Evolutionary conservation across 2,113 vertebrate genomes (phyloP).

Genomic region (Paratilapia polleni): DNA sequence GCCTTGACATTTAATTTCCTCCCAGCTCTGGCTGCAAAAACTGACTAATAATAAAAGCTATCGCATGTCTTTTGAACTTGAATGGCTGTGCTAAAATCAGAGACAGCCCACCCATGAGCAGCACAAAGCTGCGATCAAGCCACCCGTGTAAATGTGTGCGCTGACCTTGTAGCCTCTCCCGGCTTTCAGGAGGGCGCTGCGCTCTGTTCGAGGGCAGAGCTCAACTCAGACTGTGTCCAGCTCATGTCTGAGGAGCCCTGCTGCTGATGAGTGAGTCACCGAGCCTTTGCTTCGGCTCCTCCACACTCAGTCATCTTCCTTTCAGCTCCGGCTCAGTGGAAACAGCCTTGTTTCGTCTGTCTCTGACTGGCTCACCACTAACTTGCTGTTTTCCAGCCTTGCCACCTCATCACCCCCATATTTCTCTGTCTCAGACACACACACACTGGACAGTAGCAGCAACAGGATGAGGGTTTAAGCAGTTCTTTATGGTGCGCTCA

Average conservation of each 20-base stretch:
- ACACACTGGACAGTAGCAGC: slow-evolving; percentile 2
- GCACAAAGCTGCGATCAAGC: slow-evolving; percentile 16
- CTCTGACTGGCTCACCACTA: slow-evolving; percentile 40
- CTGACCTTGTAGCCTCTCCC: slow-evolving; percentile 54
- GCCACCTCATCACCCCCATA: slow-evolving; percentile 25
- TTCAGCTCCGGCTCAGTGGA: slow-evolving; percentile 61
- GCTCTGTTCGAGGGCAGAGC: slow-evolving; percentile 37
- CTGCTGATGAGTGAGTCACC: slow-evolving; percentile 70
- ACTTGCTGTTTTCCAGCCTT: slow-evolving; percentile 54
- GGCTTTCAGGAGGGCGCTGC: slow-evolving; percentile 15
- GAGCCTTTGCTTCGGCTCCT: slow-evolving; percentile 63
- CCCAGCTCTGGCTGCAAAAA: not conserved
- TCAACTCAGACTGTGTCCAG: slow-evolving; percentile 57
- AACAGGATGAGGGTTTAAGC: not conserved
- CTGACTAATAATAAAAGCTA: not conserved
- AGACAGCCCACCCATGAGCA: slow-evolving; percentile 3
- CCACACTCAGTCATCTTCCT: slow-evolving; percentile 67
- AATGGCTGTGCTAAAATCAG: slow-evolving; percentile 16
- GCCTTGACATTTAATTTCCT: slow-evolving; percentile 35
- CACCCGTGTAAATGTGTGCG: slow-evolving; percentile 39
- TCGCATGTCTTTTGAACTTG: slow-evolving; percentile 33
- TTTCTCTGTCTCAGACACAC: slow-evolving; percentile 5
- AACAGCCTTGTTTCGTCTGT: slow-evolving; percentile 64
- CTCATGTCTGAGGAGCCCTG: slow-evolving; percentile 62
- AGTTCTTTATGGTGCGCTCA: not conserved